These are phyloP conservation scores for Alexandromys fortis DNA, from an alignment of 2,113 vertebrate genomes.

Conservation along the genomic window DNA sequence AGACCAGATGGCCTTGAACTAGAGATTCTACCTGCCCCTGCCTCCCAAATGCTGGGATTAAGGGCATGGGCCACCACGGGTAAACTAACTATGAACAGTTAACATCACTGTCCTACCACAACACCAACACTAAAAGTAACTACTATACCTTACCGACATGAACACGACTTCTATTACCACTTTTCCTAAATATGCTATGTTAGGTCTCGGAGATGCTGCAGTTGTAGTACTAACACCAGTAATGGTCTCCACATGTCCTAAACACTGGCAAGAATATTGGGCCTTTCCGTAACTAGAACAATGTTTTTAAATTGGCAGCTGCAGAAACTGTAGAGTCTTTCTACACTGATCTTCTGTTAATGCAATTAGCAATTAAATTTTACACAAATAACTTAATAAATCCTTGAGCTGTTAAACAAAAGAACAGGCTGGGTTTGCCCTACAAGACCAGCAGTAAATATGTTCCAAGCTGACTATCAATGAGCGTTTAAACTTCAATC, in stretches of 20 bases:
- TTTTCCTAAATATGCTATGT: constrained; percentile 67
- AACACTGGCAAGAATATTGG: constrained; percentile 80
- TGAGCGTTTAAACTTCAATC: constrained; percentile 9
- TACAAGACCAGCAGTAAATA: neutral
- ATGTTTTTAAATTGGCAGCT: constrained; percentile 82
- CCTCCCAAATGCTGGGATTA: neutral
- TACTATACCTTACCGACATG: constrained; percentile 41
- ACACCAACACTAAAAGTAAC: constrained; percentile 58
- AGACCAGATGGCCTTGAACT: neutral
- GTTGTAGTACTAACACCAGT: constrained; percentile 78
- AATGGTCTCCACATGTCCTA: constrained; percentile 68
- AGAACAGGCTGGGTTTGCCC: neutral
- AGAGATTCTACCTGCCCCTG: neutral
- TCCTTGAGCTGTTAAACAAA: constrained; percentile 84
- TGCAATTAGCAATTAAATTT: constrained; percentile 88
- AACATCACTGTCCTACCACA: constrained; percentile 65
- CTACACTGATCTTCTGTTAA: constrained; percentile 91
- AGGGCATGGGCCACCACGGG: neutral
- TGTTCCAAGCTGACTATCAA: constrained; percentile 17
- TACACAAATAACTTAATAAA: constrained; percentile 91
- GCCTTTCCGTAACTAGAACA: constrained; percentile 86
- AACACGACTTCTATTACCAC: constrained; percentile 63
- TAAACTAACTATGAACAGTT: constrained; percentile 46
- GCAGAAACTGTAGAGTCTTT: constrained; percentile 87
- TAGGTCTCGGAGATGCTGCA: constrained; percentile 83